Conservation (phyloP, 2,888 invertebrate genomes). For the Idaea biselata region DNA sequence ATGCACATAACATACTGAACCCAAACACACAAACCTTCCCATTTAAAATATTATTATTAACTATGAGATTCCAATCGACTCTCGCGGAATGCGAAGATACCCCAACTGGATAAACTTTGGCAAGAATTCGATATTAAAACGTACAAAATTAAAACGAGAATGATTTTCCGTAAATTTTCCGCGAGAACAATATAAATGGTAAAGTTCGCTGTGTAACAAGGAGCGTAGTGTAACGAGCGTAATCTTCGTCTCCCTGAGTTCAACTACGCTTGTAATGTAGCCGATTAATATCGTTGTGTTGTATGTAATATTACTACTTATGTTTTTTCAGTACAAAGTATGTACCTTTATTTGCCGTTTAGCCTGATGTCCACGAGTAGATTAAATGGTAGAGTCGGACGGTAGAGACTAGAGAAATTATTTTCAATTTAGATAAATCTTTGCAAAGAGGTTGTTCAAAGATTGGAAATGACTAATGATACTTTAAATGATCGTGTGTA, state of each 20-base stretch:
- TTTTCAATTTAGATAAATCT: no score
- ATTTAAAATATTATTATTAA: conserved; percentile 28
- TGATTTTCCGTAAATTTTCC: conserved; percentile 2
- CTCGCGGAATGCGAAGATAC: conserved; percentile 28
- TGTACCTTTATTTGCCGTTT: conserved; percentile 19
- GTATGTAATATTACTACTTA: conserved; percentile 31
- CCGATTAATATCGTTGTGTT: conserved; percentile 47
- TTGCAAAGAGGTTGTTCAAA: no score
- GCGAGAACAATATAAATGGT: not conserved
- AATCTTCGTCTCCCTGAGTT: conserved; percentile 44
- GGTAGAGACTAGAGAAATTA: no score
- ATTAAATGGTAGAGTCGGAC: no score
- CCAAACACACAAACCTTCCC: no score
- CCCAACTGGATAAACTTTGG: conserved; percentile 28
- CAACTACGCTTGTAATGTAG: conserved; percentile 39
- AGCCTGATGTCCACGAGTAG: no score
- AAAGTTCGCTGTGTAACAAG: conserved; percentile 11
- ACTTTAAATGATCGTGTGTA: no score
- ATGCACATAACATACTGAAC: no score
- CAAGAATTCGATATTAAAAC: conserved; percentile 15
- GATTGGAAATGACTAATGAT: no score
- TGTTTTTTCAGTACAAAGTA: conserved; percentile 32
- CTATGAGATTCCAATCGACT: conserved; percentile 52
- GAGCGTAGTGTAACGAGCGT: conserved; percentile 45
- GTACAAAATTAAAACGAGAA: not conserved